Percentiles rank a stretch among this genome's conserved stretches.
phyloP scores from a whole-genome alignment of 64 coral and sea anemone species.

The Hydrozoanthus tunicans region DNA sequence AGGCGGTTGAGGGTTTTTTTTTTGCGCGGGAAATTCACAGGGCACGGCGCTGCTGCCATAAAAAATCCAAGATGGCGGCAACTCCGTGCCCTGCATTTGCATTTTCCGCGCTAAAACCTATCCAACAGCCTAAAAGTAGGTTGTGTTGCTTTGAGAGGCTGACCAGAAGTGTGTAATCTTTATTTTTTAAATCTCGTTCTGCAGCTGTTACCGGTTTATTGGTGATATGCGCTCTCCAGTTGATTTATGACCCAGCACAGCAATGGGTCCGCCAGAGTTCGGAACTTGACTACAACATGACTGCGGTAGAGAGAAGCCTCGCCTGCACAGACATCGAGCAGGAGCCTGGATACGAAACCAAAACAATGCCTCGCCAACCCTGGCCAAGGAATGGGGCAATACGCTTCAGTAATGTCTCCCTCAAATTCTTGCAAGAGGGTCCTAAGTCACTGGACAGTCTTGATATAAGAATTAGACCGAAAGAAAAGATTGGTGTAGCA shows the following conservation, averaged over 20 bases:
- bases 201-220: conserved; percentile 29
- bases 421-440: conserved; percentile 43
- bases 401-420: conserved; percentile 29
- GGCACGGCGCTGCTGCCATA: too few relatives aligned
- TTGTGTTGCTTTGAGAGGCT: too few relatives aligned
- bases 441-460: conserved; percentile 45
- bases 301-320: conserved; percentile 41
- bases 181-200: neutral
- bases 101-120: too few relatives aligned
- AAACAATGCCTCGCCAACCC: conserved; percentile 47
- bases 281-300: conserved; percentile 31
- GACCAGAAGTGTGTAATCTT: neutral
- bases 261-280: conserved; percentile 29
- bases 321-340: conserved; percentile 35
- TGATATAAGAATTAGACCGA: conserved; percentile 37
- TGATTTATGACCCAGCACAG: conserved; percentile 53
- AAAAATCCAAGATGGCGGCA: too few relatives aligned
- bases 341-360: conserved; percentile 44
- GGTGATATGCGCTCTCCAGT: conserved; percentile 34
- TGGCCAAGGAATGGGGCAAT: conserved; percentile 54
- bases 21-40: too few relatives aligned
- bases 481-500: conserved; percentile 38
- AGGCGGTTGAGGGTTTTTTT: too few relatives aligned
- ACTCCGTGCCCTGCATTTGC: too few relatives aligned
- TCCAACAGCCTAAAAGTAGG: too few relatives aligned